Percentiles rank a stretch among this genome's conserved stretches.
These are phyloP conservation scores for Eilema griseolum DNA, from an alignment of 2,888 invertebrate genomes.

Conservation along the genomic window DNA sequence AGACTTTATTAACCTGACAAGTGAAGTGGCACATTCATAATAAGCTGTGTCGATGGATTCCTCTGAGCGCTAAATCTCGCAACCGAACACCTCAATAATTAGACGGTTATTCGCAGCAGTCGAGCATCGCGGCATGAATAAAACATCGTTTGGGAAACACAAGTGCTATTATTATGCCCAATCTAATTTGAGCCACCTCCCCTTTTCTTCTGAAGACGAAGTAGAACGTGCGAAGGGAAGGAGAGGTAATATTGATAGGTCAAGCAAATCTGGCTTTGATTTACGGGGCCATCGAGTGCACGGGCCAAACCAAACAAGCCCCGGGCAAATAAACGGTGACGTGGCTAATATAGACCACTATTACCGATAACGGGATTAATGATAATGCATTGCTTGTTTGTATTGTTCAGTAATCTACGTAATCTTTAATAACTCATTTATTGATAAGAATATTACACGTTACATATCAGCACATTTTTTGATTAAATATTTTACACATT, in stretches of 20 bases:
- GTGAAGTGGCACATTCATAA: slow-evolving; percentile 65
- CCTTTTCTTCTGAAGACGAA: slow-evolving; percentile 32
- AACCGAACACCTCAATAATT: slow-evolving; percentile 79
- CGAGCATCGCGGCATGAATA: slow-evolving; percentile 81
- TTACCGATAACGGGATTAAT: slow-evolving; percentile 72
- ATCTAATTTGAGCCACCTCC: slow-evolving; percentile 50
- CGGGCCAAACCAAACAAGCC: slow-evolving; percentile 69
- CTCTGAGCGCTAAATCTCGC: slow-evolving; percentile 64
- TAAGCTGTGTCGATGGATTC: slow-evolving; percentile 57
- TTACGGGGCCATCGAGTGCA: slow-evolving; percentile 61
- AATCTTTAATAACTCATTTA: slow-evolving; percentile 23
- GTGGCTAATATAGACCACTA: slow-evolving; percentile 69
- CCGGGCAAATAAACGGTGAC: slow-evolving; percentile 67
- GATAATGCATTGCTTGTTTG: slow-evolving; percentile 60
- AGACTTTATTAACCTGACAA: slow-evolving; percentile 65
- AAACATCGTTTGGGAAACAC: slow-evolving; percentile 79
- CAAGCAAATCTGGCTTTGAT: slow-evolving; percentile 57
- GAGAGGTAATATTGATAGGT: slow-evolving; percentile 43
- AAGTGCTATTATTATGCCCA: slow-evolving; percentile 69
- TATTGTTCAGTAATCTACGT: slow-evolving; percentile 29
- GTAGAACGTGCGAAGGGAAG: slow-evolving; percentile 27
- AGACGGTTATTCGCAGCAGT: slow-evolving; percentile 78
- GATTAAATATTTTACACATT: no score
- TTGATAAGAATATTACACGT: no score
- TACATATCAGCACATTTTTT: no score